phyloP scores from a whole-genome alignment of 2,888 invertebrate species.

The Amiota mariae region DNA sequence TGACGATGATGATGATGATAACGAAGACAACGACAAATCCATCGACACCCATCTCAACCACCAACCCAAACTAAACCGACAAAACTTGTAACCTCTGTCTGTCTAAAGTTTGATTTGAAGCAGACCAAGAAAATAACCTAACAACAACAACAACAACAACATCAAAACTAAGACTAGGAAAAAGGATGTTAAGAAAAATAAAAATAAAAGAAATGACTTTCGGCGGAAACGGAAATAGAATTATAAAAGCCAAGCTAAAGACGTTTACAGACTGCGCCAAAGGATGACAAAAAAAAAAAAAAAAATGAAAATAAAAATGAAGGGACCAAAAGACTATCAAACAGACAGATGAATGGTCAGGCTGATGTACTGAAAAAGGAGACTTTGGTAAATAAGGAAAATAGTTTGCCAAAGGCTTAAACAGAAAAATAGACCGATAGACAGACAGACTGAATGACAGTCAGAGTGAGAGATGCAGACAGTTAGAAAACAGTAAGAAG shows the following conservation, averaged over 20 bases:
- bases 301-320: conserved; percentile 8
- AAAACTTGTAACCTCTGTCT: conserved; percentile 39
- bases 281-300: neutral
- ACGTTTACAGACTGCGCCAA: conserved; percentile 55
- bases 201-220: conserved; percentile 43
- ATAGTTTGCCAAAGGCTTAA: conserved; percentile 58
- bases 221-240: conserved; percentile 69
- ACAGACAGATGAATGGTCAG: conserved; percentile 16
- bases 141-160: conserved; percentile 24
- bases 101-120: conserved; percentile 55
- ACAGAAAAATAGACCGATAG: conserved; percentile 14
- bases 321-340: conserved; percentile 5
- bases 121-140: conserved; percentile 44
- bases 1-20: conserved; percentile 56
- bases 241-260: conserved; percentile 67
- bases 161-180: conserved; percentile 1
- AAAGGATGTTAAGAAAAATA: conserved; percentile 45
- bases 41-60: conserved; percentile 4
- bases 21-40: conserved; percentile 45
- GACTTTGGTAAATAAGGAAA: conserved; percentile 52
- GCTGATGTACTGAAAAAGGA: conserved; percentile 37
- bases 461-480: neutral
- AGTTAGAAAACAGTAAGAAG: neutral
- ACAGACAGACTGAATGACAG: too few species aligned
- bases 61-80: conserved; percentile 3